phyloP scores from a whole-genome alignment of 2,113 vertebrate species.

The Scytalopus superciliaris region DNA sequence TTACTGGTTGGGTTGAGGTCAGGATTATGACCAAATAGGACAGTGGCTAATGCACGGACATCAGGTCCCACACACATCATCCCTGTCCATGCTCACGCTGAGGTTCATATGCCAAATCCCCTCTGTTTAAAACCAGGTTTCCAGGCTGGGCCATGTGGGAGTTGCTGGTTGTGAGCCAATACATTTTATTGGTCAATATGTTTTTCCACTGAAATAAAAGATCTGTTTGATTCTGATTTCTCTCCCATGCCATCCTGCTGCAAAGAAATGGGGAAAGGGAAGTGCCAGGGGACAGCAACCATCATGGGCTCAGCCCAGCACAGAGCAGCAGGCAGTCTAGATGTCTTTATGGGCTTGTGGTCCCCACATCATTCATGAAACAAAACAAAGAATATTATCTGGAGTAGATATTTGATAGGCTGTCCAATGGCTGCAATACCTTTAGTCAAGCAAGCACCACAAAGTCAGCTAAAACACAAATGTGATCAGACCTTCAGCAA shows the following conservation, averaged over 20 bases:
- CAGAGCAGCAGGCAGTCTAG: background rate
- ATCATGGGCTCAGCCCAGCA: background rate
- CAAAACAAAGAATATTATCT: background rate
- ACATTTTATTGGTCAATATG: background rate
- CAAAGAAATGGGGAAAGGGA: background rate
- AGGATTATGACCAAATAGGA: background rate
- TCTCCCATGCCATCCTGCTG: background rate
- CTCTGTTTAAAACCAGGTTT: background rate
- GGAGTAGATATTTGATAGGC: background rate
- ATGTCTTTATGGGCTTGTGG: accelerated
- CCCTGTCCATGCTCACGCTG: accelerated
- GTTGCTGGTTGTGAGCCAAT: background rate
- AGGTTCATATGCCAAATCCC: no score
- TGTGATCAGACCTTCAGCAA: background rate
- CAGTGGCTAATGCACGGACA: accelerated
- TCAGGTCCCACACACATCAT: background rate
- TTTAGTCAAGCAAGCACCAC: background rate
- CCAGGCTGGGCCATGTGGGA: accelerated
- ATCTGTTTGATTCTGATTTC: background rate
- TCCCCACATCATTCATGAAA: background rate
- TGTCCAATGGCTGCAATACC: background rate
- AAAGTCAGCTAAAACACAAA: background rate
- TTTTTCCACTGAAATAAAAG: background rate
- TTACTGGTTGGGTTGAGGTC: background rate
- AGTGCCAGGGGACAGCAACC: background rate